Evolutionary conservation across 2,113 vertebrate species (phyloP).

Genomic region (Chaetodon auriga): DNA sequence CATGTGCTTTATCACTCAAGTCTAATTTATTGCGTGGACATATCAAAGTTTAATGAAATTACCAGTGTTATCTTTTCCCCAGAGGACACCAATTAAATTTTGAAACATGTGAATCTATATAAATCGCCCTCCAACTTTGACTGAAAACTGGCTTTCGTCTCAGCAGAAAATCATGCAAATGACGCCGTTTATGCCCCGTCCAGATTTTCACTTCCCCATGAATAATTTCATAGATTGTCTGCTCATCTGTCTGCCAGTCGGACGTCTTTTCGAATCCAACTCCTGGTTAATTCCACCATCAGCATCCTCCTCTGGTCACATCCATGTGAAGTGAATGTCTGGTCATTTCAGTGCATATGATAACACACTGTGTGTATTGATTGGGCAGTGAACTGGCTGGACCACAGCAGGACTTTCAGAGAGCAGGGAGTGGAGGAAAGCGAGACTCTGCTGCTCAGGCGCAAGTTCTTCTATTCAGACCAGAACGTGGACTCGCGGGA

Average conservation of each 20-base stretch:
- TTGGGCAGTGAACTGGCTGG: constrained; percentile 95
- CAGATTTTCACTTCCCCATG: constrained; percentile 12
- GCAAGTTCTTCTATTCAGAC: constrained; percentile 99
- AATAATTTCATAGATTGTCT: constrained; percentile 38
- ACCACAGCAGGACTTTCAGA: constrained; percentile 96
- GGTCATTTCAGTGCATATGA: constrained; percentile 25
- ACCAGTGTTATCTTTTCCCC: constrained; percentile 42
- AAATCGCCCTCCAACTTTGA: constrained; percentile 21
- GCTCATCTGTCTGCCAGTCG: background rate
- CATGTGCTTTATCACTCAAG: constrained; percentile 17
- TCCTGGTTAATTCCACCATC: constrained; percentile 36
- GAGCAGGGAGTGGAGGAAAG: constrained; percentile 98
- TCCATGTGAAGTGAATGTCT: constrained; percentile 21
- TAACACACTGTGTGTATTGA: constrained; percentile 61
- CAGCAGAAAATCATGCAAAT: constrained; percentile 30
- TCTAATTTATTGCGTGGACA: constrained; percentile 46
- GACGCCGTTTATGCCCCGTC: background rate
- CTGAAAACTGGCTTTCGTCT: constrained; percentile 1
- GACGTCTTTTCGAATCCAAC: background rate
- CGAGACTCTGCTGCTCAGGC: constrained; percentile 91
- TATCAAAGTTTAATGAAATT: constrained; percentile 58
- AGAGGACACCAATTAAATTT: constrained; percentile 42
- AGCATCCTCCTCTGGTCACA: background rate
- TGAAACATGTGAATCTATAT: constrained; percentile 31
- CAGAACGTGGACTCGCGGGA: constrained; percentile 98